These are phyloP conservation scores for Battus philenor DNA, from an alignment of 1,140 invertebrate species.

Conservation along the genomic window DNA sequence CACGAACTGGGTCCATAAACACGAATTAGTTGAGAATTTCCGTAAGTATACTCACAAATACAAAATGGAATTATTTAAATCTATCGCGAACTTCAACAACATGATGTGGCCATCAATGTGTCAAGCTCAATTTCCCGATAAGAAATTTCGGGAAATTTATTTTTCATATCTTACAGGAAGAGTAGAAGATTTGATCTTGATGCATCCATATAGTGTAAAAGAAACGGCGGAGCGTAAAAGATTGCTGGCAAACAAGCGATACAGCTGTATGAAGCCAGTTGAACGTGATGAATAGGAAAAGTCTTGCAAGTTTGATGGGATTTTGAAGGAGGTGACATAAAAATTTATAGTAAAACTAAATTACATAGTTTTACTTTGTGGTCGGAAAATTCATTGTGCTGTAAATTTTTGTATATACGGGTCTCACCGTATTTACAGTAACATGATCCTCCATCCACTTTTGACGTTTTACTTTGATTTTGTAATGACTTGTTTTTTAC, in stretches of 20 bases:
- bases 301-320: too few relatives aligned
- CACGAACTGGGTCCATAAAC: slow-evolving; percentile 50
- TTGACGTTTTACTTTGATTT: too few relatives aligned
- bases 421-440: too few relatives aligned
- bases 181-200: slow-evolving; percentile 47
- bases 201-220: slow-evolving; percentile 52
- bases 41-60: slow-evolving; percentile 39
- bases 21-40: slow-evolving; percentile 47
- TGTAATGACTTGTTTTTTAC: too few relatives aligned
- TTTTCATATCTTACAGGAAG: slow-evolving; percentile 52
- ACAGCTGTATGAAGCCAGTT: slow-evolving; percentile 40
- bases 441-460: too few relatives aligned
- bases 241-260: slow-evolving; percentile 32
- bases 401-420: too few relatives aligned
- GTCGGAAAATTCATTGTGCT: too few relatives aligned
- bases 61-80: slow-evolving; percentile 41
- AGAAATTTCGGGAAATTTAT: slow-evolving; percentile 61
- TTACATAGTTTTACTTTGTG: too few relatives aligned
- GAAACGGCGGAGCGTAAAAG: slow-evolving; percentile 39
- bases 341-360: too few relatives aligned
- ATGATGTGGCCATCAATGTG: slow-evolving; percentile 59
- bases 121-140: slow-evolving; percentile 53
- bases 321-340: too few relatives aligned
- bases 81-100: slow-evolving; percentile 51
- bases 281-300: not conserved